Percentiles rank a stretch among this genome's conserved stretches.
phyloP scores from a whole-genome alignment of 1,140 invertebrate genomes.

The Drosophila navojoa region DNA sequence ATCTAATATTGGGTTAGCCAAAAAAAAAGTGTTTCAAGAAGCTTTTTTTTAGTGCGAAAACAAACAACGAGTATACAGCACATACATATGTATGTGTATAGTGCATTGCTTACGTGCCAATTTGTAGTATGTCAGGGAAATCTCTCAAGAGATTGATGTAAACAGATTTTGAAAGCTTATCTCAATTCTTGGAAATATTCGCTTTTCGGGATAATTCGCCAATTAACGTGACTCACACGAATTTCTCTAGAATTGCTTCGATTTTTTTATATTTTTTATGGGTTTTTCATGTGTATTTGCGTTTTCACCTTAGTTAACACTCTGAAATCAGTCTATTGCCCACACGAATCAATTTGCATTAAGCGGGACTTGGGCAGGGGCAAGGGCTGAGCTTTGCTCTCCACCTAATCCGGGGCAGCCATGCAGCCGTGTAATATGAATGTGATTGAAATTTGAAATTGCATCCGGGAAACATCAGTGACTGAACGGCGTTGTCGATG shows the following conservation, averaged over 20 bases:
- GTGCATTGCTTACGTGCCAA: background rate
- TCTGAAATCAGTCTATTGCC: slow-evolving; percentile 12
- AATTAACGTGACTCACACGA: slow-evolving; percentile 19
- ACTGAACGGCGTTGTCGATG: slow-evolving; percentile 17
- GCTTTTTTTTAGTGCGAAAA: background rate
- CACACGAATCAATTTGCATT: slow-evolving; percentile 55
- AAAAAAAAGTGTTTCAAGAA: background rate
- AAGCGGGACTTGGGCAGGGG: slow-evolving; percentile 21
- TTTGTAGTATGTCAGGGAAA: background rate
- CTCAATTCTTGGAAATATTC: slow-evolving; percentile 12
- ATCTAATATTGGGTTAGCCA: slow-evolving; percentile 2
- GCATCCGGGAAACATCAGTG: slow-evolving; percentile 67
- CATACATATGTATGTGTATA: background rate
- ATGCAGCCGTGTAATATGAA: slow-evolving; percentile 76
- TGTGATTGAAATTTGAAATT: slow-evolving; percentile 81
- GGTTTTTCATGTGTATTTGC: background rate
- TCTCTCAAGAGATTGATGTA: background rate
- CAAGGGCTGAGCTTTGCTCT: background rate
- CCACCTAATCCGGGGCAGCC: slow-evolving; percentile 52
- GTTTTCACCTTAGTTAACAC: background rate
- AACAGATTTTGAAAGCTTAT: background rate
- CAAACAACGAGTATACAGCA: background rate
- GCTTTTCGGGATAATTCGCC: slow-evolving; percentile 8
- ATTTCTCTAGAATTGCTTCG: background rate
- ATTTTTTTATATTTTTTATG: background rate